A percentile compares a stretch with the other conserved stretches of the same genome.
Evolutionary conservation across 2,888 invertebrate species (phyloP).

Genomic region (Pollenia amentaria): DNA sequence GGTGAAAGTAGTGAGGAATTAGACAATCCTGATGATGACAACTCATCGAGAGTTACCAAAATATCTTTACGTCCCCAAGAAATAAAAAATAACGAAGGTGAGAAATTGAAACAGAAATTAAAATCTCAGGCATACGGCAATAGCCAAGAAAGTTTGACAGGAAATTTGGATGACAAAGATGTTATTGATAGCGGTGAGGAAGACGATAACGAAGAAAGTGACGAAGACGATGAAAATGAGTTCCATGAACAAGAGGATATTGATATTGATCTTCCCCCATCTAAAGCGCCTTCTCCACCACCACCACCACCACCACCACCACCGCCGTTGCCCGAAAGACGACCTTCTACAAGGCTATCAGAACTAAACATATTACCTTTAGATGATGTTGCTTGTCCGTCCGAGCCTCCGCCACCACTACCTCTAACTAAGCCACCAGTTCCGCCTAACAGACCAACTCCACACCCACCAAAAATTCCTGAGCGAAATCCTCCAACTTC

Average conservation of each 20-base stretch:
- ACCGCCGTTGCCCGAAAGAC: constrained; percentile 78
- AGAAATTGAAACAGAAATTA: constrained; percentile 1
- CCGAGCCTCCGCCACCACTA: constrained; percentile 76
- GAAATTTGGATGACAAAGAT: constrained; percentile 53
- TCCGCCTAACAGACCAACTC: constrained; percentile 64
- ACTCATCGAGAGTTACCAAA: constrained; percentile 76
- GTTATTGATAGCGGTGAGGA: constrained; percentile 36
- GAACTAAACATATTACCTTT: constrained; percentile 61
- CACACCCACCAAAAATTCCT: constrained; percentile 76
- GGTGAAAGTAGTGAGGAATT: constrained; percentile 77
- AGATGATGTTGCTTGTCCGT: constrained; percentile 75
- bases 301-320: constrained; percentile 78
- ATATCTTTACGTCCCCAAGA: constrained; percentile 64
- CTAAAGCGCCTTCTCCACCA: constrained; percentile 78
- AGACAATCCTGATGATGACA: constrained; percentile 77
- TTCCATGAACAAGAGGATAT: constrained; percentile 70
- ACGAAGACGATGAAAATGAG: constrained; percentile 60
- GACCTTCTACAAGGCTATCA: constrained; percentile 70
- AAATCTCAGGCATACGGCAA: constrained; percentile 77
- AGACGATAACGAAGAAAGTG: constrained; percentile 70
- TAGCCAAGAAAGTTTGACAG: constrained; percentile 77
- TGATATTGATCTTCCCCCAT: constrained; percentile 77
- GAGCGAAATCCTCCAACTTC: constrained; percentile 79
- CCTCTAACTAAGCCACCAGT: constrained; percentile 59
- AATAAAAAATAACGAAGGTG: constrained; percentile 19